Evolutionary conservation across 2,797 vertebrate species (phyloP), one percentile per base, ranked within the genome.

Genomic region (Macropodus opercularis): DNA sequence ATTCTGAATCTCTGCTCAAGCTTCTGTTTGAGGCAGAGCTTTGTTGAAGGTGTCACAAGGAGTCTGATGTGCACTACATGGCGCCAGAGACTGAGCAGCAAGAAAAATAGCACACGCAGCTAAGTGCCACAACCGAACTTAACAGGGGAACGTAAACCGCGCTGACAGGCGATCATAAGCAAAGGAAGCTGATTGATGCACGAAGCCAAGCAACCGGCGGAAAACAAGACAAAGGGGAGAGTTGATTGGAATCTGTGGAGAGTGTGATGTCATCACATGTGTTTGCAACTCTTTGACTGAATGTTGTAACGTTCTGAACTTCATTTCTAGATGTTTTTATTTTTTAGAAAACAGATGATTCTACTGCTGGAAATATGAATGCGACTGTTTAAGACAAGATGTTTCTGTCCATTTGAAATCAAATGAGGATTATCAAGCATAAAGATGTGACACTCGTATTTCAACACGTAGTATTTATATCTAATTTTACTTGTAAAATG

Each of bases 161-260:
- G 35, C 67, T 63, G 77, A 78, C 63, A 59, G 75, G 51, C 39
- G 22, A 60, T 71, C 40, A 38, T 64, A 71, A 79, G 74, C 75
- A 79, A 31, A 36, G 3, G n/a, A 42, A 58, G 53, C 23, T 46
- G 42, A 50, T 52, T 6, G 51, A 56, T 48, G 47, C 63, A 42
- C 47, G 42, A 47, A 26, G 47, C 5, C 15, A 8, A 43, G 32
- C 50, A 48, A 48, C 15, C 5, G 0, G 40, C 39, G 32, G 48
- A 69, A 83, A 75, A 73, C 34, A 63, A 52, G 23, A 69, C 19
- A 63, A 54, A 27, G 14, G 13, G 27, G 17, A 17, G 27, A 58
- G 50, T 36, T 0, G 1, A 23, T 6, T 0, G 8, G 39, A 59
- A 70, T 38, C 29, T 35, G 14, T 54, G 34, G 40, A 26, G 5